Conservation (phyloP, 2,797 vertebrate species). For the Urocyon cinereoargenteus region DNA sequence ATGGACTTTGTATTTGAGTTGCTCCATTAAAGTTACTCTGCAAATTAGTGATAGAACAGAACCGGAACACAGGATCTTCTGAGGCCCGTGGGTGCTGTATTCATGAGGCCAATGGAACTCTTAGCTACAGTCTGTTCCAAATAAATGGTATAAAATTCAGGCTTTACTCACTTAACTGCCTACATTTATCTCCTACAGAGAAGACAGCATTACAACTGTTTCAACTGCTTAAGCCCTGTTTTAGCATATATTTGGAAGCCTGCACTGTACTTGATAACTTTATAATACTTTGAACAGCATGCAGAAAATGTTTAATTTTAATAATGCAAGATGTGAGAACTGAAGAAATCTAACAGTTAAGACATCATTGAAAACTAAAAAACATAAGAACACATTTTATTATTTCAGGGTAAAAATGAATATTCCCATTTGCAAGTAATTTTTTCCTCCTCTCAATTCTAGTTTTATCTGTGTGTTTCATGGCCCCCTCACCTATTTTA, state of each 20-base stretch:
- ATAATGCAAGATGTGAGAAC: not conserved
- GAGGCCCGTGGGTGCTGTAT: not conserved
- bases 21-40: not conserved
- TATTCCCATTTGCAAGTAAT: not conserved
- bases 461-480: not conserved
- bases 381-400: not conserved
- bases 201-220: not conserved
- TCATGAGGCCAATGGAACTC: not conserved
- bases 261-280: not conserved
- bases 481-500: not conserved
- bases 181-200: conserved; percentile 9
- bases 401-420: not conserved
- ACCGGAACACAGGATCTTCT: not conserved
- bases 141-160: not conserved
- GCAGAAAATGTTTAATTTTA: not conserved
- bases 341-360: conserved; percentile 3
- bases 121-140: not conserved
- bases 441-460: not conserved
- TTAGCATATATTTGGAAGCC: conserved; percentile 14
- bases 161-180: not conserved
- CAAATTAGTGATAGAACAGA: not conserved
- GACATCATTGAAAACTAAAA: not conserved
- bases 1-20: not conserved
- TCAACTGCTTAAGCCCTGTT: not conserved
- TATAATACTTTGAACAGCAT: not conserved